Evolutionary conservation across 2,888 invertebrate species (phyloP).

Genomic region (Leptopilina syphax): DNA sequence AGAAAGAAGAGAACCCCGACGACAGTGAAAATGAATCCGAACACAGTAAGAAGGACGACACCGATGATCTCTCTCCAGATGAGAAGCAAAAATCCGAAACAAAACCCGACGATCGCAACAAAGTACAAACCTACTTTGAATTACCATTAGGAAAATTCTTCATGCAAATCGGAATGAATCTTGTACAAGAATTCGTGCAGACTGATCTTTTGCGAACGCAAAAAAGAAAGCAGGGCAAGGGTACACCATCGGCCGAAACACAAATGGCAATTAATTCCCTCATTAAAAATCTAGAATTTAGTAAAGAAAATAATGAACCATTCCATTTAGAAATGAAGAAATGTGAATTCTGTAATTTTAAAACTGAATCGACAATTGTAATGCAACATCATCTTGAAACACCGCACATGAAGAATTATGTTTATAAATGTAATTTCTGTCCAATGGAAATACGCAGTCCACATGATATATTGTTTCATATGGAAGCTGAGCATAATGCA

Average conservation of each 20-base stretch:
- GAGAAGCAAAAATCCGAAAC: conserved; percentile 46
- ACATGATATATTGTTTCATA: conserved; percentile 92
- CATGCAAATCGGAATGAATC: conserved; percentile 92
- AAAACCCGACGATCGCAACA: conserved; percentile 72
- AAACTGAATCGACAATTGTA: conserved; percentile 89
- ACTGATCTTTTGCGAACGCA: conserved; percentile 93
- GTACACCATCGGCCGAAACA: conserved; percentile 83
- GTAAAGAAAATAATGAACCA: conserved; percentile 90
- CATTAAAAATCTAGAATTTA: conserved; percentile 90
- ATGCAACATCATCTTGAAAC: conserved; percentile 93
- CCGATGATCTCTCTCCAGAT: conserved; percentile 61
- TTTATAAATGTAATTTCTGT: conserved; percentile 92
- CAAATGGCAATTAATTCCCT: conserved; percentile 89
- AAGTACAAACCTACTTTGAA: conserved; percentile 87
- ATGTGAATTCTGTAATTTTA: conserved; percentile 93
- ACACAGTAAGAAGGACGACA: conserved; percentile 71
- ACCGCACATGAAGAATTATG: conserved; percentile 92
- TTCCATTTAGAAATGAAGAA: conserved; percentile 87
- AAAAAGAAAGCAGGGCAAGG: conserved; percentile 88
- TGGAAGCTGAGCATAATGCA: conserved; percentile 93
- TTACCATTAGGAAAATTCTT: conserved; percentile 93
- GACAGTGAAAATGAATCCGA: conserved; percentile 70
- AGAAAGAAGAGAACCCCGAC: conserved; percentile 64
- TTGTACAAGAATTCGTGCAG: conserved; percentile 96
- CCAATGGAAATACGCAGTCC: conserved; percentile 88